Conservation (phyloP, 1,140 invertebrate genomes). For the Orchestia grillus region DNA sequence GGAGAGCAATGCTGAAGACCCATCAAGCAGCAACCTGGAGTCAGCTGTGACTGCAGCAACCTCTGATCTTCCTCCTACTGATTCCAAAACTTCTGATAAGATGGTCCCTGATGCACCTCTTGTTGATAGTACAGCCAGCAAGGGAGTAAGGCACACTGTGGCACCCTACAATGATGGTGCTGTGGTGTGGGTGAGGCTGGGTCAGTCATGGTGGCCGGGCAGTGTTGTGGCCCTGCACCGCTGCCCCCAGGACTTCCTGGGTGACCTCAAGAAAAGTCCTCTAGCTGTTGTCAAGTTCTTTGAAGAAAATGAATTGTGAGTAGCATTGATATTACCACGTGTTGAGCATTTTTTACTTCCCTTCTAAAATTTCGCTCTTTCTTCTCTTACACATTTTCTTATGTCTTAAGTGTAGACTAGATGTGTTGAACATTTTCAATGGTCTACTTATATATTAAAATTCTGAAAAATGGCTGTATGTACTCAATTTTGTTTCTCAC, state of each 20-base stretch:
- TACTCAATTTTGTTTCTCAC: too few relatives aligned
- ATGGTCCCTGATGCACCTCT: background rate
- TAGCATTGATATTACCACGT: background rate
- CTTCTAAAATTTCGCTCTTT: background rate
- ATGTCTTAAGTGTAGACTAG: too few relatives aligned
- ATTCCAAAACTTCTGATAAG: background rate
- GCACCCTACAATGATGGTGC: slow-evolving; percentile 52
- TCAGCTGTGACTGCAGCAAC: background rate
- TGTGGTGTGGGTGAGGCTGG: slow-evolving; percentile 66
- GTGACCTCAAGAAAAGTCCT: slow-evolving; percentile 62
- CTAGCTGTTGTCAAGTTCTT: slow-evolving; percentile 66
- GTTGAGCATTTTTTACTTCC: background rate
- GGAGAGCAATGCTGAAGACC: background rate
- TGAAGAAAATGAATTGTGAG: slow-evolving; percentile 67
- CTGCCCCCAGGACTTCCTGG: slow-evolving; percentile 64
- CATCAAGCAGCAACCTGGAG: background rate
- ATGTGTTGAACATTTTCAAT: too few relatives aligned
- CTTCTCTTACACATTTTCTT: background rate
- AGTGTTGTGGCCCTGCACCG: slow-evolving; percentile 61
- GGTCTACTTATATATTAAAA: too few relatives aligned
- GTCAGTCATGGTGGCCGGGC: slow-evolving; percentile 67
- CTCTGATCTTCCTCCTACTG: background rate
- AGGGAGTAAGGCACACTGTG: too few relatives aligned
- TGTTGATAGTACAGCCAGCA: background rate
- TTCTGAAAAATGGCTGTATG: too few relatives aligned